These are phyloP conservation scores for Leptocoma aspasia DNA, from an alignment of 2,113 vertebrate genomes.

Conservation along the genomic window DNA sequence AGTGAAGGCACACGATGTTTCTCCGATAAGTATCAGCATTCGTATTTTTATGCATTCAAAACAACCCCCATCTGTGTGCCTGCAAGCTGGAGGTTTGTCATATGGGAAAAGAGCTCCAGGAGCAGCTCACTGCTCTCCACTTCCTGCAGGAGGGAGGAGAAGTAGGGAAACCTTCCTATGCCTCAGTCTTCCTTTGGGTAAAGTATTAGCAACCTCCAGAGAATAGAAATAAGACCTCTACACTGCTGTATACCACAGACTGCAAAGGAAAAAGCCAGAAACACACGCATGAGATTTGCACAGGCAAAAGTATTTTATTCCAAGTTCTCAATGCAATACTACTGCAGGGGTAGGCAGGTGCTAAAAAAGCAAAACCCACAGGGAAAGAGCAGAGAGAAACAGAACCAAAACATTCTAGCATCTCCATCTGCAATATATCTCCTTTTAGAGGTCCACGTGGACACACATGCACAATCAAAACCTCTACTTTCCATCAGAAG, in stretches of 20 bases:
- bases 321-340: background rate
- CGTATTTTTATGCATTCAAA: rapidly evolving
- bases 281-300: background rate
- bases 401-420: background rate
- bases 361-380: background rate
- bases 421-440: background rate
- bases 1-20: background rate
- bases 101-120: background rate
- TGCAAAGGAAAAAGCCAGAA: background rate
- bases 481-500: background rate
- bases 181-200: background rate
- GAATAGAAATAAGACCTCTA: background rate
- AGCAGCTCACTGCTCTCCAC: background rate
- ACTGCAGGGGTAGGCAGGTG: background rate
- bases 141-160: background rate
- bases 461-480: background rate
- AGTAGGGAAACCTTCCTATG: background rate
- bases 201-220: background rate
- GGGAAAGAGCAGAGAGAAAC: background rate
- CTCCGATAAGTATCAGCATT: background rate
- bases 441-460: background rate
- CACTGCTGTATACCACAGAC: background rate
- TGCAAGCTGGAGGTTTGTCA: background rate
- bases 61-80: background rate
- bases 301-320: background rate